phyloP scores from a whole-genome alignment of 2,888 invertebrate species.

The Dynastes tityus region DNA sequence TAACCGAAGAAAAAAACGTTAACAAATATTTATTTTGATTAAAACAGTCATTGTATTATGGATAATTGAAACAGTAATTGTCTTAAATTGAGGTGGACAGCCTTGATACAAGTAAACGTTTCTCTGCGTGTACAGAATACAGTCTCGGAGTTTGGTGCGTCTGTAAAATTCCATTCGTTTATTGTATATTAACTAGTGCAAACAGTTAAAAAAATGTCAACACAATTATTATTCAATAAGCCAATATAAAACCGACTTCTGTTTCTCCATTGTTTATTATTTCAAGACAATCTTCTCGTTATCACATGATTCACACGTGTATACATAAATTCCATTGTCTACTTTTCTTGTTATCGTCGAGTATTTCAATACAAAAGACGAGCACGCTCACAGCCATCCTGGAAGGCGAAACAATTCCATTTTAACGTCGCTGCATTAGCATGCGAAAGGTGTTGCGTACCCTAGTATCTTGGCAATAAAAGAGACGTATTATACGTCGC shows the following conservation, averaged over 20 bases:
- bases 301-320: not conserved
- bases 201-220: too few relatives aligned
- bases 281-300: not conserved
- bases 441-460: not conserved
- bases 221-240: not conserved
- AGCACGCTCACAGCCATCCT: not conserved
- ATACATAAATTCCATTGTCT: not conserved
- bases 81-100: too few relatives aligned
- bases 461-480: slow-evolving; percentile 8
- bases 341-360: not conserved
- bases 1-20: too few relatives aligned
- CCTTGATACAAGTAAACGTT: too few relatives aligned
- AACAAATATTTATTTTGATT: too few relatives aligned
- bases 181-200: too few relatives aligned
- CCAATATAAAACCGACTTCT: not conserved
- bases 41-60: too few relatives aligned
- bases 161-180: too few relatives aligned
- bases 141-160: too few relatives aligned
- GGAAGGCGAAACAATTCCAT: slow-evolving; percentile 10
- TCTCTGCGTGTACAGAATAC: too few relatives aligned
- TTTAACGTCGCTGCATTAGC: not conserved
- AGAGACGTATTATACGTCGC: not conserved
- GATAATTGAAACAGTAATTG: too few relatives aligned
- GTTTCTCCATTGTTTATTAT: not conserved
- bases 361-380: not conserved